Evolutionary conservation across 2,113 vertebrate species (phyloP).

Genomic region (Sorex fumeus): DNA sequence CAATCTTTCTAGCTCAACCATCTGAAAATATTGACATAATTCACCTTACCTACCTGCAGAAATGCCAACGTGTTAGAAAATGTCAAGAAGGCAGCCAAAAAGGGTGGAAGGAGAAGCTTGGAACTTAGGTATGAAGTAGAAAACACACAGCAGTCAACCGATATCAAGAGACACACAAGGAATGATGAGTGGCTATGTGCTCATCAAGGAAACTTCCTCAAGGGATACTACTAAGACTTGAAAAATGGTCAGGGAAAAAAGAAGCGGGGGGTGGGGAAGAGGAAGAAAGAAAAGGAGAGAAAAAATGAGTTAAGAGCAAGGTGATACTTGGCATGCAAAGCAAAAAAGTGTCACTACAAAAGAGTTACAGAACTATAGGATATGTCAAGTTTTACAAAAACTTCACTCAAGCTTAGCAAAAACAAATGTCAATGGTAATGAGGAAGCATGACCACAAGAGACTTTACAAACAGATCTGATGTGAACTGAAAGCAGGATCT

Average conservation of each 20-base stretch:
- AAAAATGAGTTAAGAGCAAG: background rate
- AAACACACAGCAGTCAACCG: background rate
- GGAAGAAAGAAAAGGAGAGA: background rate
- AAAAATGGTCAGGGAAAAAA: background rate
- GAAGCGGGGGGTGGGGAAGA: background rate
- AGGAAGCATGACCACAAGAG: background rate
- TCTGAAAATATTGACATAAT: background rate
- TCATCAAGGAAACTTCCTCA: background rate
- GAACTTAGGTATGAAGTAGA: background rate
- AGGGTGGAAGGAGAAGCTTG: background rate
- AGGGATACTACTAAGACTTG: background rate
- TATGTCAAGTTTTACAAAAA: conserved; percentile 26
- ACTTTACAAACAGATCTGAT: background rate
- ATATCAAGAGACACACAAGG: conserved; percentile 23
- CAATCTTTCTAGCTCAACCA: background rate
- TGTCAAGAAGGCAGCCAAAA: background rate
- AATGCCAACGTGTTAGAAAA: background rate
- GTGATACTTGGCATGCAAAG: too few species aligned
- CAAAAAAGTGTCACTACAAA: background rate
- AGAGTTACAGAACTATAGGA: background rate
- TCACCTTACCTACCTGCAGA: background rate
- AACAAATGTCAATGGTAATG: background rate
- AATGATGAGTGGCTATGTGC: too few species aligned
- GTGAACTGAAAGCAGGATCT: background rate
- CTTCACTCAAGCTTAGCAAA: conserved; percentile 25